phyloP scores from a whole-genome alignment of 2,797 vertebrate genomes.

The Ataeniobius toweri region DNA sequence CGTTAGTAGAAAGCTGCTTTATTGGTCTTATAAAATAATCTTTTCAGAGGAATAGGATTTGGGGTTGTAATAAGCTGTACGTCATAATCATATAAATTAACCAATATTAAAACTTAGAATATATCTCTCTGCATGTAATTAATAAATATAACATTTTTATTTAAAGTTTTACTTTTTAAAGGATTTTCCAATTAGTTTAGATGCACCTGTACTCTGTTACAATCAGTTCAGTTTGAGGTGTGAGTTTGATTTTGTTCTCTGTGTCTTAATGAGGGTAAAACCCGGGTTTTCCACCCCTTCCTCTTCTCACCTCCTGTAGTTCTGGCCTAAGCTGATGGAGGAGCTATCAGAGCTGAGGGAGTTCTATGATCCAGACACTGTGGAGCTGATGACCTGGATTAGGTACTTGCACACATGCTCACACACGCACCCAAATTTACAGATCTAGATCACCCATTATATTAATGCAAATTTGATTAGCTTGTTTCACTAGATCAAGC shows the following conservation, averaged over 20 bases:
- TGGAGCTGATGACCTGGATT: slow-evolving; percentile 99
- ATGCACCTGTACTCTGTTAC: not conserved
- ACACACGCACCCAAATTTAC: slow-evolving; percentile 13
- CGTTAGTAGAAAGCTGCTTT: not conserved
- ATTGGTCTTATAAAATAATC: not conserved
- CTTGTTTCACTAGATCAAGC: slow-evolving; percentile 50
- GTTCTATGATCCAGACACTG: slow-evolving; percentile 98
- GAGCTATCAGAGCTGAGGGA: slow-evolving; percentile 95
- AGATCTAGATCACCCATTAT: slow-evolving; percentile 47
- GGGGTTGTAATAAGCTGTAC: not conserved
- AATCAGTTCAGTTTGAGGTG: not conserved
- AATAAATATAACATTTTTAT: not conserved
- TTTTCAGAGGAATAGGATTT: not conserved
- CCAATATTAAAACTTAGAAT: not conserved
- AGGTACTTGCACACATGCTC: slow-evolving; percentile 79
- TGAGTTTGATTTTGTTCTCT: slow-evolving; percentile 10
- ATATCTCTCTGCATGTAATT: not conserved
- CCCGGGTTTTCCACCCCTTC: slow-evolving; percentile 5
- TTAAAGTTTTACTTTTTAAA: not conserved
- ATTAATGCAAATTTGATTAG: slow-evolving; percentile 60
- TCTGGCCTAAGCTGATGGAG: slow-evolving; percentile 92
- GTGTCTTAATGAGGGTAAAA: not conserved
- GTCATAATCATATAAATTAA: not conserved
- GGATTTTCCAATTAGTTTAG: not conserved
- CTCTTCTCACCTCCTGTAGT: slow-evolving; percentile 72